phyloP scores from a whole-genome alignment of 2,888 invertebrate species.

The Loripinus fragilis region DNA sequence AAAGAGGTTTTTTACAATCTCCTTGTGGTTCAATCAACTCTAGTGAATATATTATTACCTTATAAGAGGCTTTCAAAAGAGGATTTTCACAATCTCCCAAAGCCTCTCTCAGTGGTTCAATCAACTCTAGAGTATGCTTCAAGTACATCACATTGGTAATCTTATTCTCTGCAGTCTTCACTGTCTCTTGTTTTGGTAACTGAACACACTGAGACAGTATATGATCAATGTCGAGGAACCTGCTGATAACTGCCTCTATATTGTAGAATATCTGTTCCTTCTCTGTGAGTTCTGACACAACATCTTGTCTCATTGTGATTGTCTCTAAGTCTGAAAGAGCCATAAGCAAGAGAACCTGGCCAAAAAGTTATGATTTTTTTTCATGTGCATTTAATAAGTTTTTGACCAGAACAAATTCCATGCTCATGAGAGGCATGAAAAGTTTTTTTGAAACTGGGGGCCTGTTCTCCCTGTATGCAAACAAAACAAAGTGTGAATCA shows the following conservation, averaged over 20 bases:
- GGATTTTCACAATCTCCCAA: constrained; percentile 85
- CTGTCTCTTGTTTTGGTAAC: constrained; percentile 82
- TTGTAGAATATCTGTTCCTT: constrained; percentile 87
- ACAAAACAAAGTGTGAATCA: no score
- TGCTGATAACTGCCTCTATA: constrained; percentile 85
- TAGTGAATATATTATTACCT: constrained; percentile 88
- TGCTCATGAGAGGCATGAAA: no score
- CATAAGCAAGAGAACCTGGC: no score
- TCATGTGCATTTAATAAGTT: no score
- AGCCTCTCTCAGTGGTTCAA: constrained; percentile 87
- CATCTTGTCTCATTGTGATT: constrained; percentile 89
- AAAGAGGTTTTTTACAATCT: constrained; percentile 85
- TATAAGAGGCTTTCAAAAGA: constrained; percentile 86
- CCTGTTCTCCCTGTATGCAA: no score
- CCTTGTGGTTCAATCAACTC: constrained; percentile 88
- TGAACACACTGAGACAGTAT: constrained; percentile 86
- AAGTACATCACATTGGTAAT: constrained; percentile 91
- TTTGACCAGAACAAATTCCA: no score
- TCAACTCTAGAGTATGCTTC: constrained; percentile 90
- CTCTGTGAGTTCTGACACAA: constrained; percentile 90
- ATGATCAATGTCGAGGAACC: constrained; percentile 91
- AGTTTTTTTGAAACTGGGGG: no score
- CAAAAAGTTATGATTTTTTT: no score
- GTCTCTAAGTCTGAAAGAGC: constrained; percentile 85
- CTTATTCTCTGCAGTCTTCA: constrained; percentile 88